Percentiles rank a stretch among this genome's conserved stretches.
Conservation (phyloP, 2,113 vertebrate species). For the Castor canadensis region DNA sequence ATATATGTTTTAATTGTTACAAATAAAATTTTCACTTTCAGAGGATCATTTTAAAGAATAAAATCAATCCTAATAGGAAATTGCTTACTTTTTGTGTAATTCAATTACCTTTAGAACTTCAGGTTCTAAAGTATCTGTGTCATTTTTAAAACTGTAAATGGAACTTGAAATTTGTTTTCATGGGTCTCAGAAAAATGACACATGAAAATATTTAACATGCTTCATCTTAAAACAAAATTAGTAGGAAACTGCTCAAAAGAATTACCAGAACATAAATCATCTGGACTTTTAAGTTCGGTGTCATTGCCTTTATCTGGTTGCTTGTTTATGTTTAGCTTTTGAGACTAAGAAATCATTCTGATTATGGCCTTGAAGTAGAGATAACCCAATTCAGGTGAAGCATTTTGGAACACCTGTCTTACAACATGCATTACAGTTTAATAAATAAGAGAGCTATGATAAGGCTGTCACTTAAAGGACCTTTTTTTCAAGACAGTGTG, state of each 20-base stretch:
- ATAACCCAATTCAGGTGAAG: not conserved
- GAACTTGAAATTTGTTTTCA: not conserved
- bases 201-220: not conserved
- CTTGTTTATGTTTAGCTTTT: not conserved
- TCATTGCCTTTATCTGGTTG: not conserved
- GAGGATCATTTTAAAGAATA: not conserved
- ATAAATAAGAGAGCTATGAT: not conserved
- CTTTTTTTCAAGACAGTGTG: not conserved
- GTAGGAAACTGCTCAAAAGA: not conserved
- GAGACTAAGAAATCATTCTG: not conserved
- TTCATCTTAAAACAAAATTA: not conserved
- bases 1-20: not conserved
- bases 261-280: not conserved
- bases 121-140: not conserved
- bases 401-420: not conserved
- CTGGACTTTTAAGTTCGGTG: not conserved
- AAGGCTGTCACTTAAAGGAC: not conserved
- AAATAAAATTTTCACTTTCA: not conserved
- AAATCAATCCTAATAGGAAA: not conserved
- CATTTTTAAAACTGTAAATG: slow-evolving; percentile 18
- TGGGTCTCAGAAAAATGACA: not conserved
- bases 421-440: not conserved
- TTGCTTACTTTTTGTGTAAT: not conserved
- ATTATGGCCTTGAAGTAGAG: not conserved
- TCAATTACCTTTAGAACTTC: not conserved